These are phyloP conservation scores for Molorchus minor DNA, from an alignment of 2,888 invertebrate genomes.

Conservation along the genomic window DNA sequence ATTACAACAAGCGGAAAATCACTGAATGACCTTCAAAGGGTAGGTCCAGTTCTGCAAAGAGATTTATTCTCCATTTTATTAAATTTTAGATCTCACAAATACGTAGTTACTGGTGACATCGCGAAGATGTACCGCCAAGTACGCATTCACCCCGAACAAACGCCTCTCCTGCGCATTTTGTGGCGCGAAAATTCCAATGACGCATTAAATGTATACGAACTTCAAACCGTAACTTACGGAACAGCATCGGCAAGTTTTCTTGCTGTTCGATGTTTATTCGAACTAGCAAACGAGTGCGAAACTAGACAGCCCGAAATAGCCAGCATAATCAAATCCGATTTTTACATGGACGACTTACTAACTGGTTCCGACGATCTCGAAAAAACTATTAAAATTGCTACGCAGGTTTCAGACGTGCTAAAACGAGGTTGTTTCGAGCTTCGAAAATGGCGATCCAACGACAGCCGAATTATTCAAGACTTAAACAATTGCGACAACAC, in stretches of 20 bases:
- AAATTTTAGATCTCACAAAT: no score
- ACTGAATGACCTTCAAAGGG: neutral
- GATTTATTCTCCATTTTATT: no score
- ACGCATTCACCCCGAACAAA: neutral
- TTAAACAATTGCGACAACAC: neutral
- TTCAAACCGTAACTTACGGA: no score
- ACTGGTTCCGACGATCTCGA: neutral
- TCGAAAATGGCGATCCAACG: neutral
- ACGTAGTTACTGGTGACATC: neutral
- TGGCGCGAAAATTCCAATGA: no score
- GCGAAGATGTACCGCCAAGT: neutral
- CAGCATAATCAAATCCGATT: neutral
- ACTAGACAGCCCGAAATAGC: neutral
- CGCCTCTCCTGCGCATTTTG: no score
- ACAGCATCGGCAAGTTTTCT: neutral
- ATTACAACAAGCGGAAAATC: neutral
- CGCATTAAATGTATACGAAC: no score
- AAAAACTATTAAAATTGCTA: neutral
- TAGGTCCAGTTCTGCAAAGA: no score
- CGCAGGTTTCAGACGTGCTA: no score
- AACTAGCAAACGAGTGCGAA: neutral
- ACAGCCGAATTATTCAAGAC: neutral
- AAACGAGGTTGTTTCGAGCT: neutral
- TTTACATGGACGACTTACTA: neutral
- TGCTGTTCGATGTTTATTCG: neutral